Percentiles rank a stretch among this genome's conserved stretches.
These are phyloP conservation scores for Suricata suricatta DNA, from an alignment of 2,113 vertebrate species.

Conservation along the genomic window DNA sequence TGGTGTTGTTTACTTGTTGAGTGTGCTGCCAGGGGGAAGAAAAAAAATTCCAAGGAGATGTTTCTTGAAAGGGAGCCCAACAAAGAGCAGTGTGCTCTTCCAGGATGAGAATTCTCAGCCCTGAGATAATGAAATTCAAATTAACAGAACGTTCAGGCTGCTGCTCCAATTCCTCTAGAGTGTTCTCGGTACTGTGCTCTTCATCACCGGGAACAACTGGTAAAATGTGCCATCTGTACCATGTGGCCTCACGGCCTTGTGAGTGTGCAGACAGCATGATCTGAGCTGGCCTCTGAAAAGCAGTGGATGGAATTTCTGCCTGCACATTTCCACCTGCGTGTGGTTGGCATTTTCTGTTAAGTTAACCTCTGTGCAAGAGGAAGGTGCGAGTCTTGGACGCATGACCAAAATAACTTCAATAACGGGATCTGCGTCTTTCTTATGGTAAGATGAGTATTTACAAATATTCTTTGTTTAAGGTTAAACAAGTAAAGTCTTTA, in stretches of 20 bases:
- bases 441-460: neutral
- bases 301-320: neutral
- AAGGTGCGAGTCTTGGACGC: neutral
- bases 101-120: neutral
- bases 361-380: neutral
- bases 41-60: neutral
- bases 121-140: conserved; percentile 26
- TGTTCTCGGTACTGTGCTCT: neutral
- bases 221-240: neutral
- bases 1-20: neutral
- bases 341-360: neutral
- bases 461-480: neutral
- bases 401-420: neutral
- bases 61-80: neutral
- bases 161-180: neutral
- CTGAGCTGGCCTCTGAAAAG: neutral
- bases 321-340: neutral
- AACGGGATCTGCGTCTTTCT: neutral
- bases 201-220: neutral
- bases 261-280: accelerated
- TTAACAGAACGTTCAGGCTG: neutral
- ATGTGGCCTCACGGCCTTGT: neutral
- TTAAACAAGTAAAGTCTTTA: neutral
- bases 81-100: neutral
- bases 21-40: neutral